Conservation (phyloP, 2,113 vertebrate species). For the Marcusenius ussheri region DNA sequence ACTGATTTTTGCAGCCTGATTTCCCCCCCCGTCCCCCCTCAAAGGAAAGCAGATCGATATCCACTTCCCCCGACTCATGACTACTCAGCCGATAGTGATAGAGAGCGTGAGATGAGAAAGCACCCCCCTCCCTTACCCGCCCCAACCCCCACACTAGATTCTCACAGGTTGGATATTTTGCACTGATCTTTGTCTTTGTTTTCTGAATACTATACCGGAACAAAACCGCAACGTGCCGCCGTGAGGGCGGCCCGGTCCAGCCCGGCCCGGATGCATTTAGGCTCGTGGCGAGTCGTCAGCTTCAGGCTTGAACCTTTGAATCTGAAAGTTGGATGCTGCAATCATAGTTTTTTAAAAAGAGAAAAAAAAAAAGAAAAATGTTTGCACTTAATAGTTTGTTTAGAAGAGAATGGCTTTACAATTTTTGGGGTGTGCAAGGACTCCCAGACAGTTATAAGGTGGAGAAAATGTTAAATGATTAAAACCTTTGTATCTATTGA, state of each 20-base stretch:
- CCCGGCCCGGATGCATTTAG: conserved; percentile 63
- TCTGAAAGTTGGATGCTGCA: conserved; percentile 82
- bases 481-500: conserved; percentile 80
- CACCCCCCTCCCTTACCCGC: not conserved
- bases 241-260: conserved; percentile 58
- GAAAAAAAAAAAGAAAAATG: conserved; percentile 50
- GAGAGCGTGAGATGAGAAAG: not conserved
- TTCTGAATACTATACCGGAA: conserved; percentile 59
- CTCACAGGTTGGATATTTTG: conserved; percentile 70
- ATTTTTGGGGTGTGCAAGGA: conserved; percentile 61
- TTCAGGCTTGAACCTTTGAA: conserved; percentile 69
- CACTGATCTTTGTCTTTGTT: conserved; percentile 70
- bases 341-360: conserved; percentile 58
- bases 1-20: conserved; percentile 48
- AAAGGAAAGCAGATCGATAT: not conserved
- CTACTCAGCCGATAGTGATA: not conserved
- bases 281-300: conserved; percentile 57
- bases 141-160: conserved; percentile 51
- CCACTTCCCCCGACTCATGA: not conserved
- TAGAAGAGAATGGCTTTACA: conserved; percentile 77
- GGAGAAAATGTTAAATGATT: conserved; percentile 60
- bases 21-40: not conserved
- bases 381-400: conserved; percentile 89
- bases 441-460: conserved; percentile 66
- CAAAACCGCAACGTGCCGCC: conserved; percentile 33